Conservation (phyloP, 2,113 vertebrate species). For the Bos javanicus region DNA sequence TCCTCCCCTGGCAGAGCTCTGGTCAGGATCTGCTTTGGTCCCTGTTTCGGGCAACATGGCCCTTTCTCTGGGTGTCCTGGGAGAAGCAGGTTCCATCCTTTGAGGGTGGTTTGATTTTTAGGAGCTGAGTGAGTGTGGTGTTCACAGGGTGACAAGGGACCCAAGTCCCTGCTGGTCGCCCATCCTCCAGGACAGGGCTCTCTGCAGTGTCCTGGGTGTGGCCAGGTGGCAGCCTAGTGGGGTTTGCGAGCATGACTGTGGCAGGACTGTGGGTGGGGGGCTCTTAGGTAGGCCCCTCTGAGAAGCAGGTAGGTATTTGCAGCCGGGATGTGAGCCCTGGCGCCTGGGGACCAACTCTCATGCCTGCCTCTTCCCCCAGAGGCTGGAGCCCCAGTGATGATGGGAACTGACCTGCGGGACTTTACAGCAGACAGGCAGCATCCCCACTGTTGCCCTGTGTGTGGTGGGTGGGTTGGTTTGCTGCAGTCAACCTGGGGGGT, state of each 20-base stretch:
- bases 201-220: not conserved
- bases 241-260: not conserved
- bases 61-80: not conserved
- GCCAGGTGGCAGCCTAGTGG: not conserved
- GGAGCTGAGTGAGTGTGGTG: not conserved
- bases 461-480: too few species aligned
- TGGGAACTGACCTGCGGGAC: not conserved
- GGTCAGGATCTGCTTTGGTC: not conserved
- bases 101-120: not conserved
- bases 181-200: not conserved
- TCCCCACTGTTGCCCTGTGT: rapidly evolving
- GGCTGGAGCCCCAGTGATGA: not conserved
- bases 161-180: rapidly evolving
- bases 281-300: rapidly evolving
- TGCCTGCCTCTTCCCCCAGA: not conserved
- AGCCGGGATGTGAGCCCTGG: not conserved
- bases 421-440: not conserved
- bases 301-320: not conserved
- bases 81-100: not conserved
- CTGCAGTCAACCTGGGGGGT: not conserved
- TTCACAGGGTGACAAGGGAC: not conserved
- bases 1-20: not conserved
- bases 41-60: rapidly evolving
- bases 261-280: not conserved
- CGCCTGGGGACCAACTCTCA: not conserved